Base-by-base conservation (phyloP, 2,113 vertebrate species). In the Dicentrarchus labrax region DNA sequence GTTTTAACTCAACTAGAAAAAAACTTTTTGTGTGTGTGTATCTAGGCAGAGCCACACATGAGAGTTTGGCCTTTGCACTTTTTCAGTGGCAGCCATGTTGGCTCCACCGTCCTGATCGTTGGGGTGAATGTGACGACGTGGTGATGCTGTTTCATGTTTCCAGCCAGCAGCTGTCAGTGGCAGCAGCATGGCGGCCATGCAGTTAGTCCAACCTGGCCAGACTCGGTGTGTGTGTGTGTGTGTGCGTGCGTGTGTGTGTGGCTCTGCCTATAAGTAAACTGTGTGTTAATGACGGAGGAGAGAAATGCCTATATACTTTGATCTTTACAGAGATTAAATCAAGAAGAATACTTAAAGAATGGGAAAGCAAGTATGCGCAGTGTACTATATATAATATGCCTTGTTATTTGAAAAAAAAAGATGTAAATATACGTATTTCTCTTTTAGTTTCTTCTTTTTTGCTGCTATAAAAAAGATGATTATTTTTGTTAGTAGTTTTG, bases 401-500 rank as follows among this genome's bases (percentile, higher is more conserved):
- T 95, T 95, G 90, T 93, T 84, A 93, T 92, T 88, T 88, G 50
- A 39, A 75, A 84, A 87, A 78, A 86, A 88, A 86, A 91, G 85
- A 89, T 94, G 92, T 95, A 95, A 89, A 94, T 94, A 95, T 90
- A 87, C 74, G 80, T 88, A 74, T 75, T 89, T 92, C 85, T 91
- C 83, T 90, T 87, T 83, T 92, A 93, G 89, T 91, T 95, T 90
- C 72, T 89, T 93, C 89, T 94, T 93, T 89, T 94, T 94, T 95
- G 94, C 94, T 95, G 94, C 94, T 96, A 95, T 95, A 83, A 93
- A 92, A 91, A 95, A 93, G 92, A 94, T 94, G 90, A 95, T 95
- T 95, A 92, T 95, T 96, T 95, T 92, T 94, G 82, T 95, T 93
- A 91, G 90, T 92, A 87, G 88, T 94, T 94, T 91, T 93, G 80